Evolutionary conservation across 1,140 invertebrate species (phyloP).

Genomic region (Gyrodactylus bullatarudis): DNA sequence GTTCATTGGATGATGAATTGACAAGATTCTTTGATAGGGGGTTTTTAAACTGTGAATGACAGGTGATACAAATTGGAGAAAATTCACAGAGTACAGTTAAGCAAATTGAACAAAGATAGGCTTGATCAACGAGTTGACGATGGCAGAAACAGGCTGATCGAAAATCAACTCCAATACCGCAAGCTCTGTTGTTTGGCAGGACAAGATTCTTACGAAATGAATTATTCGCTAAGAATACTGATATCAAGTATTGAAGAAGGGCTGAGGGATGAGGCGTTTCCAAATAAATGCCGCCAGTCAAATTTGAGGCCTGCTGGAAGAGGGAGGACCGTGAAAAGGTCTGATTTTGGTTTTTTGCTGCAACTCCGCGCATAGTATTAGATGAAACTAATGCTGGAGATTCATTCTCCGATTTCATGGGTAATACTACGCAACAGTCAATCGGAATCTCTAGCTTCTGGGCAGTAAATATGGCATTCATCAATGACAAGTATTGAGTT

Average conservation of each 20-base stretch:
- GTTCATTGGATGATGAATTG: not conserved
- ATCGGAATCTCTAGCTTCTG: conserved; percentile 31
- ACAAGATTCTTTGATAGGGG: not conserved
- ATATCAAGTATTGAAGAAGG: conserved; percentile 63
- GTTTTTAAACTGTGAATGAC: conserved; percentile 2
- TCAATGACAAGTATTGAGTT: conserved; percentile 83
- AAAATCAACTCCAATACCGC: conserved; percentile 54
- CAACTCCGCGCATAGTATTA: not conserved
- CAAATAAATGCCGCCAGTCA: conserved; percentile 53
- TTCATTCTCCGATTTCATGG: not conserved
- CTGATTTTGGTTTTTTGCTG: not conserved
- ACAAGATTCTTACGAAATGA: conserved; percentile 31
- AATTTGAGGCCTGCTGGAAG: conserved; percentile 39
- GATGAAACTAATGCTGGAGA: not conserved
- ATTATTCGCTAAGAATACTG: conserved; percentile 43
- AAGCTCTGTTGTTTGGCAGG: not conserved
- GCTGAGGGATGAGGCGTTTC: conserved; percentile 18
- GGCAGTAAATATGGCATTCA: conserved; percentile 86
- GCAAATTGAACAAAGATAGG: conserved; percentile 85
- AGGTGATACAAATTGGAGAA: not conserved
- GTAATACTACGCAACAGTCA: conserved; percentile 7
- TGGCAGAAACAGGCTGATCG: conserved; percentile 88
- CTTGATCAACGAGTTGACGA: conserved; percentile 65
- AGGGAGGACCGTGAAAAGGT: conserved; percentile 4
- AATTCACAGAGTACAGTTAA: conserved; percentile 27